Percentiles rank a stretch among this genome's conserved stretches.
phyloP scores from a whole-genome alignment of 2,113 vertebrate genomes.

The Prietella phreatophila region DNA sequence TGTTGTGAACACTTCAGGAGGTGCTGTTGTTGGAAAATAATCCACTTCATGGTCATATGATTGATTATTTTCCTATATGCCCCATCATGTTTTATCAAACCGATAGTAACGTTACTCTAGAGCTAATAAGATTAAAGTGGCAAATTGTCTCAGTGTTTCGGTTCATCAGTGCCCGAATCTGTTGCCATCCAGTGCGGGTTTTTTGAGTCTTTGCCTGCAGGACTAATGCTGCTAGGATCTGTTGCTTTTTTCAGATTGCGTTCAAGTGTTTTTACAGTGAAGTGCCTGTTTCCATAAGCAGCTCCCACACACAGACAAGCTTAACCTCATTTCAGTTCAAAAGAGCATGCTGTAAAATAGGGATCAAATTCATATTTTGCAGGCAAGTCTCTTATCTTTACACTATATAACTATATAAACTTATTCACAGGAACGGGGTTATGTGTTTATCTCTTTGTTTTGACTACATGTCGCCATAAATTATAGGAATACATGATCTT shows the following conservation, averaged over 20 bases:
- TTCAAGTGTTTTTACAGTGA: conserved; percentile 55
- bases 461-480: not conserved
- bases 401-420: not conserved
- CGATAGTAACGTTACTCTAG: not conserved
- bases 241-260: conserved; percentile 61
- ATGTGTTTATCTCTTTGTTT: not conserved
- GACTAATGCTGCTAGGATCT: conserved; percentile 58
- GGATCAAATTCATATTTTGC: not conserved
- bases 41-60: not conserved
- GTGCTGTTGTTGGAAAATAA: not conserved
- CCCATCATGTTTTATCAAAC: not conserved
- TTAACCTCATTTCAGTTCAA: conserved; percentile 24
- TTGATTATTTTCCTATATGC: not conserved
- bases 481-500: not conserved
- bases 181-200: not conserved
- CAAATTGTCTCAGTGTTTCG: not conserved
- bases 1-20: not conserved
- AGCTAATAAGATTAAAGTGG: not conserved
- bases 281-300: conserved; percentile 52
- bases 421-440: not conserved
- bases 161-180: not conserved
- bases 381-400: not conserved
- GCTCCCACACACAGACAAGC: conserved; percentile 34
- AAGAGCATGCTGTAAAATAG: not conserved
- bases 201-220: conserved; percentile 29